Percentiles rank a stretch among this genome's conserved stretches.
Conservation (phyloP, 2,113 vertebrate species). For the Equus przewalskii region DNA sequence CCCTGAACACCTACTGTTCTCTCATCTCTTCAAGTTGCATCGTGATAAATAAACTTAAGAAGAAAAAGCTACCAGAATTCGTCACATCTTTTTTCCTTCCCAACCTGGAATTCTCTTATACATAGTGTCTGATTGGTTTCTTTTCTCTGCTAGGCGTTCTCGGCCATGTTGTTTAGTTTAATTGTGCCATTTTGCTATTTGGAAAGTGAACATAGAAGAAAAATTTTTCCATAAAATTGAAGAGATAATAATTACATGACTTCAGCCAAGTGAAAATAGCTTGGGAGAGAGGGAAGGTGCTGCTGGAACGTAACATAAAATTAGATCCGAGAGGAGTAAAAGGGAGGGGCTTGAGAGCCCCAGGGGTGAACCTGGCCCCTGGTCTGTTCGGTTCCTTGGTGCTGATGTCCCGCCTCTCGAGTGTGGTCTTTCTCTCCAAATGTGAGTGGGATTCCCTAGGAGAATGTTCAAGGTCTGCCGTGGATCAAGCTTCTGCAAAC, state of each 20-base stretch:
- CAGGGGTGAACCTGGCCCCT: not conserved
- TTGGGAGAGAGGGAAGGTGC: accelerated
- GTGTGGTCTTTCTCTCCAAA: constrained; percentile 24
- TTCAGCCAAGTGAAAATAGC: constrained; percentile 18
- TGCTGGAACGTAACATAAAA: not conserved
- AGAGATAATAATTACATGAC: constrained; percentile 21
- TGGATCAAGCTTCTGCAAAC: not conserved
- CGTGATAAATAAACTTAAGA: not conserved
- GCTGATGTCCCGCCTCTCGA: not conserved
- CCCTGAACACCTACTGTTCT: not conserved
- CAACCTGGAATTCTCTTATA: not conserved
- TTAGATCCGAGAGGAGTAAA: not conserved
- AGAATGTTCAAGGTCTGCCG: not conserved
- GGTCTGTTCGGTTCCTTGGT: not conserved
- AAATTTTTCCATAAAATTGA: not conserved
- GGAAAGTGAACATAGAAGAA: constrained; percentile 13
- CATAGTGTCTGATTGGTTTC: not conserved
- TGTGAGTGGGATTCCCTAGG: not conserved
- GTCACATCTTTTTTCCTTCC: not conserved
- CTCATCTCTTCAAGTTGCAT: not conserved
- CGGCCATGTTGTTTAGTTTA: not conserved
- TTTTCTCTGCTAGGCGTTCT: not conserved
- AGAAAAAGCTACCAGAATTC: not conserved
- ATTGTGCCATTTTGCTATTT: constrained; percentile 43
- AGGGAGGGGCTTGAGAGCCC: not conserved